A percentile compares a stretch with the other conserved stretches of the same genome.
phyloP scores from a whole-genome alignment of 2,113 vertebrate genomes.

The Addax nasomaculatus region DNA sequence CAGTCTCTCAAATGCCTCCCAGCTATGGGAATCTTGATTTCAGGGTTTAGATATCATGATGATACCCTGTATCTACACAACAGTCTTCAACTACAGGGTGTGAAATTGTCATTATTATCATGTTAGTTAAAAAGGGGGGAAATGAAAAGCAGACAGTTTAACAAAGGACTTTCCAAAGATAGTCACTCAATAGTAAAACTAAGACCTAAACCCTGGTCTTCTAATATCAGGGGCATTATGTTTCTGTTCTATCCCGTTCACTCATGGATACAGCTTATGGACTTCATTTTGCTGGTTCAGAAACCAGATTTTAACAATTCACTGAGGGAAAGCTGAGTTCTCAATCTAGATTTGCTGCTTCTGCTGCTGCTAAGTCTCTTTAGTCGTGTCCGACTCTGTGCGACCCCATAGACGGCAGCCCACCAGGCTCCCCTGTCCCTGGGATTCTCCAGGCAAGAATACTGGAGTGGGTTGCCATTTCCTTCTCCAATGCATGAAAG shows the following conservation, averaged over 20 bases:
- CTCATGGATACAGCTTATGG: not conserved
- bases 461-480: too few relatives aligned
- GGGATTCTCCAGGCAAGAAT: too few relatives aligned
- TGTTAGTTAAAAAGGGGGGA: not conserved
- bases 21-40: not conserved
- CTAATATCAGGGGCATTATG: not conserved
- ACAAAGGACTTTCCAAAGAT: not conserved
- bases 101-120: not conserved
- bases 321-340: not conserved
- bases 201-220: not conserved
- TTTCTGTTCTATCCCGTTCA: not conserved
- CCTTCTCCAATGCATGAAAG: too few relatives aligned
- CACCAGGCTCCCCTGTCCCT: too few relatives aligned
- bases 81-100: not conserved
- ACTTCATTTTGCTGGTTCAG: not conserved
- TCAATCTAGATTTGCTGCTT: not conserved
- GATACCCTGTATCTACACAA: not conserved
- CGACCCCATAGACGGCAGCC: too few relatives aligned
- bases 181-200: not conserved
- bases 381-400: too few relatives aligned
- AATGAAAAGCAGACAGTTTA: not conserved
- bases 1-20: not conserved
- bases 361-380: too few relatives aligned
- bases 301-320: conserved; percentile 8
- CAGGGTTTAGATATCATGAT: not conserved